Percentiles rank a stretch among this genome's conserved stretches.
These are phyloP conservation scores for Stictocephala bisonia DNA, from an alignment of 2,888 invertebrate genomes.

Conservation along the genomic window DNA sequence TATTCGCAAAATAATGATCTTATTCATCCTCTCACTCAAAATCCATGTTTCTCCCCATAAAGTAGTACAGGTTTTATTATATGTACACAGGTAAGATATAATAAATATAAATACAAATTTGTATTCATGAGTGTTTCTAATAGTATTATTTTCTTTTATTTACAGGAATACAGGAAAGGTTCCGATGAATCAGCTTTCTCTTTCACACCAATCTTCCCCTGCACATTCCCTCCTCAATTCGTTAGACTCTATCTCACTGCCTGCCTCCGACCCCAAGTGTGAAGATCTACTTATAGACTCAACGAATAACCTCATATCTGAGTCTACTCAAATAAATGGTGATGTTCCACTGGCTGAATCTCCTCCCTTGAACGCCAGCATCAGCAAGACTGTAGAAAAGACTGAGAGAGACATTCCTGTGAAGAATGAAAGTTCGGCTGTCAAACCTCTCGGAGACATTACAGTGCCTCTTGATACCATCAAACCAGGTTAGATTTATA, in stretches of 20 bases:
- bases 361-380: no score
- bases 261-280: neutral
- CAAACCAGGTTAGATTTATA: constrained; percentile 74
- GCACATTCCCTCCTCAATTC: neutral
- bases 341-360: neutral
- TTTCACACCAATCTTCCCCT: constrained; percentile 33
- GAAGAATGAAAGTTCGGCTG: constrained; percentile 62
- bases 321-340: neutral
- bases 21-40: no score
- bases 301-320: neutral
- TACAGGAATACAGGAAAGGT: constrained; percentile 70
- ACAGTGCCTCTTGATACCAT: constrained; percentile 80
- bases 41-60: no score
- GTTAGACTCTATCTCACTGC: neutral
- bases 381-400: constrained; percentile 1
- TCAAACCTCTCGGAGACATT: constrained; percentile 75
- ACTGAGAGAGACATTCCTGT: constrained; percentile 2
- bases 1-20: no score
- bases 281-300: constrained; percentile 11
- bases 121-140: neutral
- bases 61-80: no score
- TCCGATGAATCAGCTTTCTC: constrained; percentile 65
- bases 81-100: no score
- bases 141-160: neutral
- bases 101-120: neutral